These are phyloP conservation scores for Trachelus tabidus DNA, from an alignment of 2,888 invertebrate species.

Conservation along the genomic window DNA sequence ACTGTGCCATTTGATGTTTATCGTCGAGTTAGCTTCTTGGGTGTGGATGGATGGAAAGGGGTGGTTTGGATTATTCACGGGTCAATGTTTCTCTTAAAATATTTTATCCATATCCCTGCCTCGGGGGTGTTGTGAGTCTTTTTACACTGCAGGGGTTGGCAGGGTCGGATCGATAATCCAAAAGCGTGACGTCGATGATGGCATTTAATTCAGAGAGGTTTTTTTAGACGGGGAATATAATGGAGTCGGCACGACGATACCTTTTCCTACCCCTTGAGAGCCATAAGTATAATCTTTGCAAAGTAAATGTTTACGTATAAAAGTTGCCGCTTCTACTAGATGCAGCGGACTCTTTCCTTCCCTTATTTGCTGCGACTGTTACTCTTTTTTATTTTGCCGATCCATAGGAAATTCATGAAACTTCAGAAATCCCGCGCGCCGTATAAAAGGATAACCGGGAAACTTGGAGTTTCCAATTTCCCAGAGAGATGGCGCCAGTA, in stretches of 20 bases:
- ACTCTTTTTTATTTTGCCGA: not conserved
- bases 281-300: not conserved
- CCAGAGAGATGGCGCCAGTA: conserved; percentile 8
- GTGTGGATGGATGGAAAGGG: conserved; percentile 29
- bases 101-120: conserved; percentile 20
- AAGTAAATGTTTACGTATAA: not conserved
- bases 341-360: not conserved
- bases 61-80: conserved; percentile 53
- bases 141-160: not conserved
- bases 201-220: not conserved
- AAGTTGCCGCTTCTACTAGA: not conserved
- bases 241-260: not conserved
- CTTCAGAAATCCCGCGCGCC: not conserved
- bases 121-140: not conserved
- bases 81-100: conserved; percentile 46
- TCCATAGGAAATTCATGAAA: not conserved
- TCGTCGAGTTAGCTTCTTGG: conserved; percentile 43
- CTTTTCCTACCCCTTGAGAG: not conserved
- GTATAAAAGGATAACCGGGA: not conserved
- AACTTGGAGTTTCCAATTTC: not conserved
- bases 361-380: not conserved
- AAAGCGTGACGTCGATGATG: not conserved
- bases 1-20: conserved; percentile 53
- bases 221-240: not conserved
- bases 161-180: not conserved